Evolutionary conservation across 1,140 invertebrate species (phyloP).

Genomic region (Conopomorpha cramerella): DNA sequence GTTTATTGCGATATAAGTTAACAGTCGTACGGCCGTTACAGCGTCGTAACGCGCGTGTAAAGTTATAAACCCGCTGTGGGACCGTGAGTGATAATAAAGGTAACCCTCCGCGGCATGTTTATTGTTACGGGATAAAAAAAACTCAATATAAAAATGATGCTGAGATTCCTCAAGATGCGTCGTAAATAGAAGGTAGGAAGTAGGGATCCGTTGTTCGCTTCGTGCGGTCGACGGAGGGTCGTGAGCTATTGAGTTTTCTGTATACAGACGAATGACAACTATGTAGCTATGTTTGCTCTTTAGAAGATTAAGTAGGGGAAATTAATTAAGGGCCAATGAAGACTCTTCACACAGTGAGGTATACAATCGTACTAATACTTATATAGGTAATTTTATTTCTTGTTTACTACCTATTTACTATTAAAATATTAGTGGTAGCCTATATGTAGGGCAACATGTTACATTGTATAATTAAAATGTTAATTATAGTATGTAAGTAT

Average conservation of each 20-base stretch:
- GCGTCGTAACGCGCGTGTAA: conserved; percentile 29
- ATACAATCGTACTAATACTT: too few species aligned
- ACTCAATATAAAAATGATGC: too few species aligned
- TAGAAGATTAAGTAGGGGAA: too few species aligned
- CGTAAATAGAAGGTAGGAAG: conserved; percentile 50
- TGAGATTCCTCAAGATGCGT: conserved; percentile 49
- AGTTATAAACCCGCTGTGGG: conserved; percentile 40
- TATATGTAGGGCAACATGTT: too few species aligned
- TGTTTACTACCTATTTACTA: too few species aligned
- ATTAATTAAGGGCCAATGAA: too few species aligned
- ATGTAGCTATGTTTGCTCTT: not conserved
- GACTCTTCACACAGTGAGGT: too few species aligned
- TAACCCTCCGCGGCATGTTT: conserved; percentile 50
- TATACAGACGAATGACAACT: not conserved
- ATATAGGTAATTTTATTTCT: too few species aligned
- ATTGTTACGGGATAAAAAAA: conserved; percentile 60
- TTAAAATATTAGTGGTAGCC: too few species aligned
- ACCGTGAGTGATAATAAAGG: conserved; percentile 54
- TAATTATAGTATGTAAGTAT: too few species aligned
- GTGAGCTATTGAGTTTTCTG: not conserved
- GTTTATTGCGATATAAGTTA: too few species aligned
- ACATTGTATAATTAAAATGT: too few species aligned
- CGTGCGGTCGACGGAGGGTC: conserved; percentile 8
- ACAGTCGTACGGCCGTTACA: conserved; percentile 5
- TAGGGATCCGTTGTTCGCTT: conserved; percentile 12